These are phyloP conservation scores for Tetramorium simillimum DNA, from an alignment of 1,140 invertebrate genomes.

Conservation along the genomic window DNA sequence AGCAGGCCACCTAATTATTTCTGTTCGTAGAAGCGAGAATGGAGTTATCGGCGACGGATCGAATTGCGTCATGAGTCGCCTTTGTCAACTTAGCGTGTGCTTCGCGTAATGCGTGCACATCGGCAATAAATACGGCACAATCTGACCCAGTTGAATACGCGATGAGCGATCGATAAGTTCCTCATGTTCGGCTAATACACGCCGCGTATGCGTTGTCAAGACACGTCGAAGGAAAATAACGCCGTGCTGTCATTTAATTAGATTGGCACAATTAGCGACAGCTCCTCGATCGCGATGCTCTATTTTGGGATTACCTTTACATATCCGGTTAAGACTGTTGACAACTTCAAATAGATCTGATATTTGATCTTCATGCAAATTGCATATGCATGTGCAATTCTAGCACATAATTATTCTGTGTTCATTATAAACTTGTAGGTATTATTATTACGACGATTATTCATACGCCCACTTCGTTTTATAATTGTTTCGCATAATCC, in stretches of 20 bases:
- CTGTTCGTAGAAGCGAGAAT: background rate
- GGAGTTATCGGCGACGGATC: background rate
- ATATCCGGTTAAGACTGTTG: background rate
- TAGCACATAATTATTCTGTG: background rate
- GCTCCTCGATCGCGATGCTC: constrained; percentile 10
- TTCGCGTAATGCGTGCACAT: constrained; percentile 40
- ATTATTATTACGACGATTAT: background rate
- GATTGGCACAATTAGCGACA: constrained; percentile 2
- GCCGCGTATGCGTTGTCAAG: constrained; percentile 18
- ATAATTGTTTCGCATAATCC: background rate
- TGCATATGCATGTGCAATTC: background rate
- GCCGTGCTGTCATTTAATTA: background rate
- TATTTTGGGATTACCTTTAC: constrained; percentile 5
- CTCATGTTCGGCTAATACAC: constrained; percentile 14
- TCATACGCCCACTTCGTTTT: background rate
- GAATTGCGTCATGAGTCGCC: background rate
- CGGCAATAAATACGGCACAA: constrained; percentile 36
- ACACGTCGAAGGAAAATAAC: constrained; percentile 20
- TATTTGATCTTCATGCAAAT: constrained; percentile 8
- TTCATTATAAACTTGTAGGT: background rate
- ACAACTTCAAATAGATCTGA: background rate
- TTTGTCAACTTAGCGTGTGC: constrained; percentile 33
- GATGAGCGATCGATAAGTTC: constrained; percentile 42
- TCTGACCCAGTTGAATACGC: constrained; percentile 53
- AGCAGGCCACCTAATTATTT: constrained; percentile 3